phyloP scores from a whole-genome alignment of 2,797 vertebrate species.

The Varecia variegata region DNA sequence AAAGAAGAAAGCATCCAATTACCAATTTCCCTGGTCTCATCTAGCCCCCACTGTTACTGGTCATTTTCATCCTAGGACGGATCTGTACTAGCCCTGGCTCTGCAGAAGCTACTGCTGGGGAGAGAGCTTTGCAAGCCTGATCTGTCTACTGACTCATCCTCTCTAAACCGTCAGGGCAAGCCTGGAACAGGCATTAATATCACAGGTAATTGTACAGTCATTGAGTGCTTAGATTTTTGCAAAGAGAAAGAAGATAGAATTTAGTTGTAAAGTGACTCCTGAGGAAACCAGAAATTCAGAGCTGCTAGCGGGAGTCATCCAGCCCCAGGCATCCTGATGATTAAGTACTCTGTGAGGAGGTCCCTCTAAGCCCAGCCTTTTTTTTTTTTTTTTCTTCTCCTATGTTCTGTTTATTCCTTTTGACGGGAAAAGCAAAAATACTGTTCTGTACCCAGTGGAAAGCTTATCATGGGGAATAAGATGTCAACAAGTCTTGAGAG shows the following conservation, averaged over 20 bases:
- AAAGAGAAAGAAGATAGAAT: background rate
- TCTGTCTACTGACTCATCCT: background rate
- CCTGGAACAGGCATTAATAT: background rate
- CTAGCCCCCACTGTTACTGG: background rate
- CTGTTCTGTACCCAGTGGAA: background rate
- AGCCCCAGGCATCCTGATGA: background rate
- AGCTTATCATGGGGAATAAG: constrained; percentile 3
- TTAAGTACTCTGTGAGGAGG: background rate
- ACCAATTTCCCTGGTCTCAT: background rate
- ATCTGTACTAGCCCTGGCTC: background rate
- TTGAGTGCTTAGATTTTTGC: background rate
- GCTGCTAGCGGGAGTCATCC: background rate
- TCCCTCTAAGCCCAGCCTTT: background rate
- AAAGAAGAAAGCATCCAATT: background rate
- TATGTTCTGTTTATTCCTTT: constrained; percentile 24
- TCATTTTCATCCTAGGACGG: background rate
- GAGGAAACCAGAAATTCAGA: background rate
- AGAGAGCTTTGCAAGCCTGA: background rate
- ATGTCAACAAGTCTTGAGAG: constrained; percentile 43
- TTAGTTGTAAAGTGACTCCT: background rate
- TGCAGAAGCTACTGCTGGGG: background rate
- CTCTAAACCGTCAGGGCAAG: background rate
- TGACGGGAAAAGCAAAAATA: constrained; percentile 29
- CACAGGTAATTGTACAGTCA: background rate
- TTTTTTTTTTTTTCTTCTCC: background rate